Evolutionary conservation across 2,888 invertebrate genomes (phyloP).

Genomic region (Drosophila nr. perissopoda): DNA sequence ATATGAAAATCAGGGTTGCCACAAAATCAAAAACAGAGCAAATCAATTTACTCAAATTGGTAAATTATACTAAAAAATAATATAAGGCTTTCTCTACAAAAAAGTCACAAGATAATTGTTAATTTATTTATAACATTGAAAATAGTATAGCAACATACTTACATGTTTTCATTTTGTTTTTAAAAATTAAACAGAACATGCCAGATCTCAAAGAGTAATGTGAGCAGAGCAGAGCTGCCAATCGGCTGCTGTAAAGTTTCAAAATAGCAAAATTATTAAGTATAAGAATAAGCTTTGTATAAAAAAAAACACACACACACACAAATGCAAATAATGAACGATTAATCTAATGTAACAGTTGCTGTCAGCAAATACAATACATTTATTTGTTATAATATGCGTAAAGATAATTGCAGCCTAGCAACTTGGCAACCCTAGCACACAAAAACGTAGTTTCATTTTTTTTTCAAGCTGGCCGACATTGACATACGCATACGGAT

Average conservation of each 20-base stretch:
- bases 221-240: slow-evolving; percentile 9
- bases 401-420: not conserved
- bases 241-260: not conserved
- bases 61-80: not conserved
- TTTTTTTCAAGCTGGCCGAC: slow-evolving; percentile 59
- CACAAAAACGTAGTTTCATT: slow-evolving; percentile 50
- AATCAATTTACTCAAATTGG: not conserved
- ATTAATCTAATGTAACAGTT: not conserved
- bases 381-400: not conserved
- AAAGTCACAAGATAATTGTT: not conserved
- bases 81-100: not conserved
- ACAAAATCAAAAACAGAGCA: not conserved
- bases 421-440: slow-evolving; percentile 37
- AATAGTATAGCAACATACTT: not conserved
- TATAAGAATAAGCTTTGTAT: not conserved
- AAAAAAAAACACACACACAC: not conserved
- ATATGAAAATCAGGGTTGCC: slow-evolving; percentile 9
- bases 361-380: not conserved
- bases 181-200: not conserved
- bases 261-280: not conserved
- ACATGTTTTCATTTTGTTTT: not conserved
- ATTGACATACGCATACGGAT: slow-evolving; percentile 56
- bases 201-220: not conserved
- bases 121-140: not conserved
- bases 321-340: not conserved